Base-by-base conservation (phyloP, 35 echinoderm and acorn worm genomes). In the Chiridota heheva region DNA sequence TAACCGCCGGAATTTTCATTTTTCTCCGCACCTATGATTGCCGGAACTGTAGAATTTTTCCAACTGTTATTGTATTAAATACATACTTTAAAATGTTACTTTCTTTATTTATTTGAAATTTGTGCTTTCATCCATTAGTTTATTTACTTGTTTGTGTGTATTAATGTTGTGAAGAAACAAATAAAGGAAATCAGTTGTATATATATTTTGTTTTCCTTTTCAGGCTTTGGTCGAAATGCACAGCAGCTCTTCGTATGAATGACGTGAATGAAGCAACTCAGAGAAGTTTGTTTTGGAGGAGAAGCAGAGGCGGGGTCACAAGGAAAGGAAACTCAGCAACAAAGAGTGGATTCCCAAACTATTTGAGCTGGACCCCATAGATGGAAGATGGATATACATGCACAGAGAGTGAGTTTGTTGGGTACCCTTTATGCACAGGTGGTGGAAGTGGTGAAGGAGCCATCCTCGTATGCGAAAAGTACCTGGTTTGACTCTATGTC, bases 271-370 rank as follows among this genome's bases (percentile, higher is more conserved):
- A 91, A 5, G 95, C 95, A 26, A 98, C 95, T 41, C 83, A 98
- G 95, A 98, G 72, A 97, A 97, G 56, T 91, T 58, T 36, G 43
- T 91, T 34, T 66, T 97, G 56, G 94, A 97, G 42, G 94, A 97
- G 28, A 80, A 91, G 51, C 94, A 97, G 42, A 44, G 94, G 32
- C 80, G 90, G 27, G 94, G 88, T 1, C 84, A 88, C 72, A 98
- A 88, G 56, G 95, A 98, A 58, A 60, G 95, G n/a, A 98, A 98
- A 70, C 8, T 81, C 2, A 91, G 89, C 58, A 91, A 88, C 48
- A 41, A 81, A 37, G 89, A 88, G 7, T 98, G 95, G 93, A 40
- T 81, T 2, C 95, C 95, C 0, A 83, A 77, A 27, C 44, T 98
- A 20, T 97, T 98, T 98, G 95, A 98, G 73, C 40, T 67, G 35